Evolutionary conservation across 2,888 invertebrate genomes (phyloP).

Genomic region (Pristionchus arcanus): DNA sequence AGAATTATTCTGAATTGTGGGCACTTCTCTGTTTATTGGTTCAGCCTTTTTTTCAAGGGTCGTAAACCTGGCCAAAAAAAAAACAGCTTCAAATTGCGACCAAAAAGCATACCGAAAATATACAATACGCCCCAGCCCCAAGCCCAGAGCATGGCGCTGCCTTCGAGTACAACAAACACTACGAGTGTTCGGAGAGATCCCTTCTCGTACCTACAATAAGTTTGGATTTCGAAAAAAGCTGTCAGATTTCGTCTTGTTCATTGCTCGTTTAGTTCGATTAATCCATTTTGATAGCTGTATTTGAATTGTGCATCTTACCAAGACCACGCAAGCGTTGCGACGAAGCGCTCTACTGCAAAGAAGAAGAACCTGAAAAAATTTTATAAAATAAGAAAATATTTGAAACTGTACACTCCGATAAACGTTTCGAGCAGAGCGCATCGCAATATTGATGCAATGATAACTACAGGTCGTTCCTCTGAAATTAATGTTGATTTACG

Average conservation of each 20-base stretch:
- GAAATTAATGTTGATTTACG: not conserved
- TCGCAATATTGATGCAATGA: not conserved
- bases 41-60: too few species aligned
- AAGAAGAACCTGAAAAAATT: not conserved
- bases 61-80: too few species aligned
- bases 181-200: not conserved
- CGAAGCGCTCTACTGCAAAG: not conserved
- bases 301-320: not conserved
- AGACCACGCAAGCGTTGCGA: constrained; percentile 10
- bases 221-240: not conserved
- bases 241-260: too few species aligned
- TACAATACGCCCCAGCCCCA: not conserved
- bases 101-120: not conserved
- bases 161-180: not conserved
- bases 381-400: not conserved
- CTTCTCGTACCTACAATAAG: not conserved
- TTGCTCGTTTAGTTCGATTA: too few species aligned
- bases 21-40: too few species aligned
- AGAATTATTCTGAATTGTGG: not conserved
- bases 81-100: too few species aligned
- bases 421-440: not conserved
- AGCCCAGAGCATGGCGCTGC: not conserved
- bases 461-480: not conserved
- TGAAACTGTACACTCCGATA: not conserved
- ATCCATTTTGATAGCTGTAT: too few species aligned